Evolutionary conservation across 1,140 invertebrate genomes (phyloP), one percentile per base, ranked within the genome.

Genomic region (Mactra quadrangularis): DNA sequence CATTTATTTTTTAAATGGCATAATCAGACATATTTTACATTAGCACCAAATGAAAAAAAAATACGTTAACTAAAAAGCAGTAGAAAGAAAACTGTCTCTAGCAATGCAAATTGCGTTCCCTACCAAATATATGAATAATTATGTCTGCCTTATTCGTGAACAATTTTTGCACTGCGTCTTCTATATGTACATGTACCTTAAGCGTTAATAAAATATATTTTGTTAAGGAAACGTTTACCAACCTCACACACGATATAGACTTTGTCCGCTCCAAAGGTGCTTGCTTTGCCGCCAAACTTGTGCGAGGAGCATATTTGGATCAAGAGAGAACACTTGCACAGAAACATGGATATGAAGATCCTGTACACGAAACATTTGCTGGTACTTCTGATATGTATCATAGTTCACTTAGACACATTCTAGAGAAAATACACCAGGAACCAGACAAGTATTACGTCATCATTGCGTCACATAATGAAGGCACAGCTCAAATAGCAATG

Each of bases 381-480:
- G 97, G 97, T 17, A 99, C 98, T 7, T 96, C 96, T 25, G 95
- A 19, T 4, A 79, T 70, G 64, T 99, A 98, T 93, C 96, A 98
- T 90, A 95, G 95, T 86, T 87, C 87, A 29, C 66, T 92, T 50
- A 86, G 88, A 41, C 45, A 81, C 6, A 55, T 92, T 55, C 45
- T 92, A 47, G 59, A 88, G 19, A 47, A 82, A n/a, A 87, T 92
- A 13, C 38, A 38, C 29, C 60, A 74, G 47, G 38, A 84, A 27
- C 79, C 82, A n/a, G 93, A 94, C 0, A 96, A 95, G 90, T 96
- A 98, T 87, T 96, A 96, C 84, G 97, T 99, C 74, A 99, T 99
- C 97, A 97, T 99, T 62, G 98, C 98, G 11, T 98, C 97, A 1
- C 98, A 99, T 93, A 99, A 99, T 93, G 98, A 99, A 94, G 96